phyloP scores from a whole-genome alignment of 1,140 invertebrate genomes.

The Thalassaphorura encarpata region DNA sequence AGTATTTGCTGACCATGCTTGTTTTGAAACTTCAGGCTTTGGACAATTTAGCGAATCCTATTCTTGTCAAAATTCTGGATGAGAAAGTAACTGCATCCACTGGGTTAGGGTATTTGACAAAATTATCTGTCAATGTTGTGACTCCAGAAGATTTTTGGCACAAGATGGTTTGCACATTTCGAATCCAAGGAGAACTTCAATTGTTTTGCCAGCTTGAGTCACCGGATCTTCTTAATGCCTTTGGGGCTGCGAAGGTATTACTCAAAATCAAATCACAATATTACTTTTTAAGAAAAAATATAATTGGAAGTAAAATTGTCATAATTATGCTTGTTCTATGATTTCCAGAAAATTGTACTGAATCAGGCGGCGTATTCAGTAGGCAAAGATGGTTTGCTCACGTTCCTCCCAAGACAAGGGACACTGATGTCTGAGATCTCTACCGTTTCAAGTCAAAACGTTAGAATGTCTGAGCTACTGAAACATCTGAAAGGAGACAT shows the following conservation, averaged over 20 bases:
- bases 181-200: constrained; percentile 25
- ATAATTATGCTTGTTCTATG: background rate
- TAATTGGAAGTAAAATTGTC: background rate
- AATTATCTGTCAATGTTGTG: constrained; percentile 20
- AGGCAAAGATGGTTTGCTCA: constrained; percentile 6
- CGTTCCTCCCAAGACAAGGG: constrained; percentile 18
- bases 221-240: constrained; percentile 23
- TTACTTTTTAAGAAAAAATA: background rate
- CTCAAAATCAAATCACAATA: background rate
- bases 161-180: constrained; percentile 27
- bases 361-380: constrained; percentile 28
- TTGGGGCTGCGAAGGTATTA: constrained; percentile 20
- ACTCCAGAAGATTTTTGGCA: constrained; percentile 22
- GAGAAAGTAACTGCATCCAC: constrained; percentile 18
- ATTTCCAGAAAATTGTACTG: constrained; percentile 15
- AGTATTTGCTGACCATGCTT: background rate
- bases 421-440: constrained; percentile 12
- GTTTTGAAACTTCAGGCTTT: constrained; percentile 12
- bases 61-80: constrained; percentile 27
- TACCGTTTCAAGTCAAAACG: background rate
- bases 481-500: constrained; percentile 10
- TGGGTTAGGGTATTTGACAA: constrained; percentile 19
- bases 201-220: constrained; percentile 24
- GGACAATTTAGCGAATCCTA: constrained; percentile 18
- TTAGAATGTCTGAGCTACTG: constrained; percentile 16